Evolutionary conservation across 2,113 vertebrate species (phyloP).

Genomic region (Grus americana): DNA sequence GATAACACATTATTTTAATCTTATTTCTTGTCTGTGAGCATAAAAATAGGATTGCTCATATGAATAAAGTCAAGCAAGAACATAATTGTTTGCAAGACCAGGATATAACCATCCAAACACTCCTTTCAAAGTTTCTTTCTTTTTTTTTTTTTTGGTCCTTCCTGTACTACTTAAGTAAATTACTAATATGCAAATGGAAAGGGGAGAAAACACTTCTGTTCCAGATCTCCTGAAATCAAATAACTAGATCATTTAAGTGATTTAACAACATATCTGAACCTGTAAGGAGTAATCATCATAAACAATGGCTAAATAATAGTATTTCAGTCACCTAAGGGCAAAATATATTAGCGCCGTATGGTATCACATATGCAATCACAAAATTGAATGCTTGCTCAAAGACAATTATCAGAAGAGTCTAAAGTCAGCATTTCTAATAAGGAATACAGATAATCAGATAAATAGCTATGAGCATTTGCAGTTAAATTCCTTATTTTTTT

Average conservation of each 20-base stretch:
- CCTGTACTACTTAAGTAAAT: background rate
- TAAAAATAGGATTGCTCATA: background rate
- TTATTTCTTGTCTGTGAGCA: background rate
- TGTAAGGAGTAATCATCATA: background rate
- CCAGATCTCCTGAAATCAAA: background rate
- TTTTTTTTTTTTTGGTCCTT: background rate
- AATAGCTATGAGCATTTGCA: background rate
- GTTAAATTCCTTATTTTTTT: background rate
- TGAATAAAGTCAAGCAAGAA: background rate
- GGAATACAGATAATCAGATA: background rate
- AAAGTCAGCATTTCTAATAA: background rate
- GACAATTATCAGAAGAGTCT: background rate
- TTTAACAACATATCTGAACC: background rate
- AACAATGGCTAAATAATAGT: background rate
- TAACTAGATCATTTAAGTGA: background rate
- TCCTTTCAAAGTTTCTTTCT: background rate
- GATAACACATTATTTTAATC: background rate
- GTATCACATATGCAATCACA: background rate
- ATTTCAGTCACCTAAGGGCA: background rate
- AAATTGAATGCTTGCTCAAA: background rate
- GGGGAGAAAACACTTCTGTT: background rate
- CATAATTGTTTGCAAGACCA: background rate
- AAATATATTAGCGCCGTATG: background rate
- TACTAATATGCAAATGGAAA: background rate
- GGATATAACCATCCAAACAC: background rate